A percentile compares a stretch with the other conserved stretches of the same genome.
These are phyloP conservation scores for Quadroppia sp. DNA, from an alignment of 2,888 invertebrate genomes.

Conservation along the genomic window DNA sequence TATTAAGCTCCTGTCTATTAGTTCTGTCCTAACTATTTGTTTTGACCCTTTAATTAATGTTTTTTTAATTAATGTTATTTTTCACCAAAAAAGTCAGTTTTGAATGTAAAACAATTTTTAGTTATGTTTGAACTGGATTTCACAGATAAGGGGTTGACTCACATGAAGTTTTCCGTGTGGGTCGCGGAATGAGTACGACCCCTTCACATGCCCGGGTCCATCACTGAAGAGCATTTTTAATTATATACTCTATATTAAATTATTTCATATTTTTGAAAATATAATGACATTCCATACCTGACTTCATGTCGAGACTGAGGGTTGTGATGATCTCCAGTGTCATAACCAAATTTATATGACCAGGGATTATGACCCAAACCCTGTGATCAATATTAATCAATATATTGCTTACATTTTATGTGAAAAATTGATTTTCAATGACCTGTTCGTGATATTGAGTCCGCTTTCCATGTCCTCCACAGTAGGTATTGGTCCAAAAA, in stretches of 20 bases:
- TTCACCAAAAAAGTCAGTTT: no score
- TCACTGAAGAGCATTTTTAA: slow-evolving; percentile 23
- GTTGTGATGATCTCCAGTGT: slow-evolving; percentile 46
- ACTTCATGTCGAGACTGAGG: slow-evolving; percentile 47
- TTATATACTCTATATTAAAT: background rate
- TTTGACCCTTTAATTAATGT: background rate
- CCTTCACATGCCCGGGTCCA: slow-evolving; percentile 45
- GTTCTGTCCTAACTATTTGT: no score
- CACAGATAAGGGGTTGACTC: background rate
- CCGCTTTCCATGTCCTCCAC: slow-evolving; percentile 5
- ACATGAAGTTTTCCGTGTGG: slow-evolving; percentile 43
- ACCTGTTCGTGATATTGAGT: slow-evolving; percentile 33
- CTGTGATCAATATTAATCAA: slow-evolving; percentile 23
- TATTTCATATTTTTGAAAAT: background rate
- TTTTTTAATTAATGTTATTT: background rate
- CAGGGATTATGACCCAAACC: slow-evolving; percentile 45
- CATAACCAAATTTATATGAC: slow-evolving; percentile 48
- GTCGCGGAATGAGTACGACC: slow-evolving; percentile 47
- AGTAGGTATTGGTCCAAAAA: background rate
- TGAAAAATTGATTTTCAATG: background rate
- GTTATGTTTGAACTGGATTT: no score
- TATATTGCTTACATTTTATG: no score
- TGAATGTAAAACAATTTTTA: no score
- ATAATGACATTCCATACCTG: slow-evolving; percentile 1
- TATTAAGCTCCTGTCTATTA: no score